These are phyloP conservation scores for Euborellia annulipes DNA, from an alignment of 1,140 invertebrate genomes.

Conservation along the genomic window DNA sequence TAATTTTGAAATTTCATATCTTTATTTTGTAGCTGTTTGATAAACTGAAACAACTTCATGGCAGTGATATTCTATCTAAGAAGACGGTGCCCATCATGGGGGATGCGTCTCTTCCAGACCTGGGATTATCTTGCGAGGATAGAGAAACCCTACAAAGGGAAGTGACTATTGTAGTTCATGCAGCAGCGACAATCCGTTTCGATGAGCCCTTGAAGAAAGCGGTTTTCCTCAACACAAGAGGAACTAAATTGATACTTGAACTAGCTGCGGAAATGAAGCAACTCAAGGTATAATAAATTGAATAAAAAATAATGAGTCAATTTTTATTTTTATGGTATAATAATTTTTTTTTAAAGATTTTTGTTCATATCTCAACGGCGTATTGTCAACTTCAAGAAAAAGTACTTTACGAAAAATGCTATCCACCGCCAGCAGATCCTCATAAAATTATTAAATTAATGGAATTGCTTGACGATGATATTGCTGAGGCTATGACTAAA, in stretches of 20 bases:
- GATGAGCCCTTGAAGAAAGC: conserved; percentile 57
- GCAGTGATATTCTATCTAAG: conserved; percentile 35
- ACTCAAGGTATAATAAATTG: conserved; percentile 30
- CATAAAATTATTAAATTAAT: conserved; percentile 75
- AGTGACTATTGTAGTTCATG: conserved; percentile 74
- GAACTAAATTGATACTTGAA: conserved; percentile 55
- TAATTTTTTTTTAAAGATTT: conserved; percentile 23
- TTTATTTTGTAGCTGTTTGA: conserved; percentile 52
- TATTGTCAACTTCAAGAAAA: conserved; percentile 48
- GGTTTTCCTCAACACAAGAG: conserved; percentile 55
- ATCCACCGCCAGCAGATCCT: conserved; percentile 75
- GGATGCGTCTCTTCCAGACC: conserved; percentile 51
- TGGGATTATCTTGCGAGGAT: conserved; percentile 62
- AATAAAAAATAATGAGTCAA: too few species aligned
- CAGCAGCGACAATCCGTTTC: conserved; percentile 75
- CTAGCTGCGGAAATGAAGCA: conserved; percentile 59
- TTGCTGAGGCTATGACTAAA: conserved; percentile 52
- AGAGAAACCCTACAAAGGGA: conserved; percentile 46
- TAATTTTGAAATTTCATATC: too few species aligned
- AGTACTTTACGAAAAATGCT: conserved; percentile 51
- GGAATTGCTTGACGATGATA: conserved; percentile 72
- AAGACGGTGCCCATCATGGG: conserved; percentile 58
- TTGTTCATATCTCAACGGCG: conserved; percentile 44
- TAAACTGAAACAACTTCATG: conserved; percentile 40
- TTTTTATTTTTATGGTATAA: not conserved